A percentile compares a stretch with the other conserved stretches of the same genome.
Evolutionary conservation across 2,888 invertebrate species (phyloP).

Genomic region (Thereva unica): DNA sequence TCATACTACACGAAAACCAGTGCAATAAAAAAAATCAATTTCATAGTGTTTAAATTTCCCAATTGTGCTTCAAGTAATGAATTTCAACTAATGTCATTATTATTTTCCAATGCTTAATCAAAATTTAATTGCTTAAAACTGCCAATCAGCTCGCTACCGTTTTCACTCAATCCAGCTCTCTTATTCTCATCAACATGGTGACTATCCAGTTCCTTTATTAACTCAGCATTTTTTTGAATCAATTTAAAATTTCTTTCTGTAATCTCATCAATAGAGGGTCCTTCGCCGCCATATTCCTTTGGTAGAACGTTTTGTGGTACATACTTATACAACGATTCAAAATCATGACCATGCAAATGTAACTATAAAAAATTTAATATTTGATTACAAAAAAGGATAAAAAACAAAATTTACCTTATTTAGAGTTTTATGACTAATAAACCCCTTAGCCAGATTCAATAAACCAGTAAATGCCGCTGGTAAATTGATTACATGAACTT

Average conservation of each 20-base stretch:
- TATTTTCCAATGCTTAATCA: slow-evolving; percentile 41
- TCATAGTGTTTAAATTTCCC: too few species aligned
- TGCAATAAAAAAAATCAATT: too few species aligned
- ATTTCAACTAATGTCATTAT: too few species aligned
- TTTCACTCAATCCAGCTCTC: too few species aligned
- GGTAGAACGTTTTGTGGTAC: slow-evolving; percentile 66
- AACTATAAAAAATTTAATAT: slow-evolving; percentile 56
- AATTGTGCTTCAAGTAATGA: too few species aligned
- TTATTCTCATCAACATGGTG: too few species aligned
- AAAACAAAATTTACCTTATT: slow-evolving; percentile 58
- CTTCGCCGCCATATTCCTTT: slow-evolving; percentile 68
- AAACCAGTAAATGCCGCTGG: slow-evolving; percentile 64
- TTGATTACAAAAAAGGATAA: too few species aligned
- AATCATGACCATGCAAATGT: slow-evolving; percentile 60
- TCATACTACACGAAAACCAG: too few species aligned
- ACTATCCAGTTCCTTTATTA: too few species aligned
- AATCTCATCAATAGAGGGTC: slow-evolving; percentile 39
- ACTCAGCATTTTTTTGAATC: too few species aligned
- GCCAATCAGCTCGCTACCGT: too few species aligned
- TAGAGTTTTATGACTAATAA: slow-evolving; percentile 66
- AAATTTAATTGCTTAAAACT: slow-evolving; percentile 44
- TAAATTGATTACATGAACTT: slow-evolving; percentile 64
- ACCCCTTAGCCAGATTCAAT: slow-evolving; percentile 63
- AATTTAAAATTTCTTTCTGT: too few species aligned
- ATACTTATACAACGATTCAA: slow-evolving; percentile 62